Conservation (phyloP, 2,888 invertebrate species). For the Archips crataeganus region DNA sequence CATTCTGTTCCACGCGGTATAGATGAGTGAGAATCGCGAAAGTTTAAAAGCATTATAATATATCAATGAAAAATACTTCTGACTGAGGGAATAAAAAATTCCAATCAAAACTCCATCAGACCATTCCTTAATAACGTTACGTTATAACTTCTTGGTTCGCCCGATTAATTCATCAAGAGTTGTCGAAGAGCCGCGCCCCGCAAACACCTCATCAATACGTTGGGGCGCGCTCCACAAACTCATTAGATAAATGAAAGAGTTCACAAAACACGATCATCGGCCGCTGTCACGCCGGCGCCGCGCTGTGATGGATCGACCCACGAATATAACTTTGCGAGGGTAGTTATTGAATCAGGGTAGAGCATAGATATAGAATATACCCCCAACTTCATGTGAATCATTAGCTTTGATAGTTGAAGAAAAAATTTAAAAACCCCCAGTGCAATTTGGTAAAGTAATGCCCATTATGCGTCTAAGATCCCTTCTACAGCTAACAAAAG, state of each 20-base stretch:
- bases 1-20: too few relatives aligned
- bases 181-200: conserved; percentile 62
- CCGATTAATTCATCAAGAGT: conserved; percentile 72
- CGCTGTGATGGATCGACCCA: conserved; percentile 71
- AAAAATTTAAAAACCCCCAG: too few relatives aligned
- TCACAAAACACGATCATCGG: conserved; percentile 67
- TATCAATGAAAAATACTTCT: too few relatives aligned
- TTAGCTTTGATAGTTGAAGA: too few relatives aligned
- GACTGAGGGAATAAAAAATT: not conserved
- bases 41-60: too few relatives aligned
- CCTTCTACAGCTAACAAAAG: too few relatives aligned
- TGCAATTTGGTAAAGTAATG: too few relatives aligned
- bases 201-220: conserved; percentile 51
- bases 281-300: conserved; percentile 51
- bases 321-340: conserved; percentile 4
- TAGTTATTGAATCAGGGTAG: conserved; percentile 20
- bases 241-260: conserved; percentile 85
- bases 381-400: too few relatives aligned
- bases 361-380: too few relatives aligned
- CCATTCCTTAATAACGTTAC: conserved; percentile 21
- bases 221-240: conserved; percentile 56
- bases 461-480: too few relatives aligned
- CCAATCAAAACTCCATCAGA: conserved; percentile 33
- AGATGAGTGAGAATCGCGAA: too few relatives aligned
- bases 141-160: conserved; percentile 52